phyloP scores from a whole-genome alignment of 2,113 vertebrate genomes.

The Onychostruthus taczanowskii region DNA sequence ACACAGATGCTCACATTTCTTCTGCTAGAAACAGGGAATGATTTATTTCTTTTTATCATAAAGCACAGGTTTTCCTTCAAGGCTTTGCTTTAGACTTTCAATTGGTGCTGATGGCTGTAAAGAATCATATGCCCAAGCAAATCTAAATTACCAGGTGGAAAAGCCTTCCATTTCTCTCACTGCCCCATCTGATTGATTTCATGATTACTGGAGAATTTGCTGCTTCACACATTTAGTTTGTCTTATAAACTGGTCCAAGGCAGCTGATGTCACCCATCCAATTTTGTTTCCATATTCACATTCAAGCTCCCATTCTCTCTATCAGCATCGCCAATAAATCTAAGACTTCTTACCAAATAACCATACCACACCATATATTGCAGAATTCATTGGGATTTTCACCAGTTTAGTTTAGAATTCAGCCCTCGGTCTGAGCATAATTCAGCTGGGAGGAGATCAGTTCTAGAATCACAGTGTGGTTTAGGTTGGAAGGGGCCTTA shows the following conservation, averaged over 20 bases:
- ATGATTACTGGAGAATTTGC: neutral
- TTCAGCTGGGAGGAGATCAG: neutral
- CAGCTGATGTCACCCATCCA: neutral
- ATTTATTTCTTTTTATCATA: neutral
- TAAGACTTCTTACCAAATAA: neutral
- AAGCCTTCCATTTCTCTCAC: neutral
- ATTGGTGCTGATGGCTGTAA: neutral
- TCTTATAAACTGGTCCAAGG: neutral
- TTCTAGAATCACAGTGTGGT: neutral
- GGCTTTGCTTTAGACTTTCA: neutral
- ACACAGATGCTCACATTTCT: slow-evolving; percentile 41
- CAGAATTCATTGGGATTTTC: neutral
- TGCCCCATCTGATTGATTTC: neutral
- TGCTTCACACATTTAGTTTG: neutral
- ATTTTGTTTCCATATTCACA: neutral
- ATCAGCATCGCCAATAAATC: neutral
- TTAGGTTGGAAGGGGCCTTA: neutral
- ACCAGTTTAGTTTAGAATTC: neutral
- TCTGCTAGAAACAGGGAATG: neutral
- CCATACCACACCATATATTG: neutral
- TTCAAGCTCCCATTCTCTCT: neutral
- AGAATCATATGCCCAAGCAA: neutral
- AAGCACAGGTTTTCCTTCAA: neutral
- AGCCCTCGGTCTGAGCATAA: neutral
- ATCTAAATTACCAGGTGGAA: neutral